phyloP scores from a whole-genome alignment of 1,140 invertebrate species.

The Leptinotarsa defecta region DNA sequence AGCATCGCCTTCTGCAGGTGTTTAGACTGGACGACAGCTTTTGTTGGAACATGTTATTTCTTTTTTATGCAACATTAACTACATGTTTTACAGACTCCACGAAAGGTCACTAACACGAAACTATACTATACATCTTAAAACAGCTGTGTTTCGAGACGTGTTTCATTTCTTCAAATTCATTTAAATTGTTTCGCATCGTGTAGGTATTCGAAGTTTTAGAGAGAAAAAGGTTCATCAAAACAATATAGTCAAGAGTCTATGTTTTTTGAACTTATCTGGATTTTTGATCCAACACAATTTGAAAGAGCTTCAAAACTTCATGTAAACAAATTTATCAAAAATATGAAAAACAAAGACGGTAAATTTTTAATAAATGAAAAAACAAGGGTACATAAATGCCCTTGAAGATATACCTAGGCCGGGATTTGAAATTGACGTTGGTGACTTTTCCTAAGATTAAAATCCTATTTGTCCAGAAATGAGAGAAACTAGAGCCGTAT shows the following conservation, averaged over 20 bases:
- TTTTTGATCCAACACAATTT: too few relatives aligned
- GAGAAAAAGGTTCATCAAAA: not conserved
- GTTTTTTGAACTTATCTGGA: too few relatives aligned
- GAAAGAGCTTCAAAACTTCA: too few relatives aligned
- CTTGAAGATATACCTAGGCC: too few relatives aligned
- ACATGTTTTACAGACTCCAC: not conserved
- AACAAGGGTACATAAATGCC: too few relatives aligned
- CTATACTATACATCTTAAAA: not conserved
- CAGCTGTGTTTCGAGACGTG: not conserved
- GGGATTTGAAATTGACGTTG: too few relatives aligned
- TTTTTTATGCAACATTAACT: constrained; percentile 6
- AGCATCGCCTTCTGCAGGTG: constrained; percentile 1
- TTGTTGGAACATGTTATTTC: constrained; percentile 6
- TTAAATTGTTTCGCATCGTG: not conserved
- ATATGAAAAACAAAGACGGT: too few relatives aligned
- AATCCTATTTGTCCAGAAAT: too few relatives aligned
- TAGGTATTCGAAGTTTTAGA: not conserved
- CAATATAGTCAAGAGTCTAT: not conserved
- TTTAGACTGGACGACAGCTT: not conserved
- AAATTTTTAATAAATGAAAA: too few relatives aligned
- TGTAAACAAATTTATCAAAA: too few relatives aligned
- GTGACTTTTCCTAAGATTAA: too few relatives aligned
- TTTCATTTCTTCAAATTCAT: constrained; percentile 2
- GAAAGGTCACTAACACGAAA: not conserved
- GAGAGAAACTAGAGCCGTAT: too few relatives aligned